phyloP scores from a whole-genome alignment of 2,797 vertebrate genomes.

The Poecilia wingei region DNA sequence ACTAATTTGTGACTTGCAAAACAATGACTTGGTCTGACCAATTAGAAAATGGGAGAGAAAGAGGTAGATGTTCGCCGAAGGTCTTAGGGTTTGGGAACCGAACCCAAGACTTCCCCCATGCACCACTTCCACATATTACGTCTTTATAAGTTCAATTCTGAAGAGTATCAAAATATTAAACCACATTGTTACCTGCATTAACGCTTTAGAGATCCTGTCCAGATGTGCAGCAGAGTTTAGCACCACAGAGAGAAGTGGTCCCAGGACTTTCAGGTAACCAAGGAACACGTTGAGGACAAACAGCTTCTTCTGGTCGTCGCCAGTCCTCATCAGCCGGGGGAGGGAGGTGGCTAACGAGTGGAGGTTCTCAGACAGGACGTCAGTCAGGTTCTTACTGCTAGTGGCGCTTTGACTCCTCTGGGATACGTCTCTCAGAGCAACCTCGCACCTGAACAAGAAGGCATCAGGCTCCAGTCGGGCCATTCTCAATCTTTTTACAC shows the following conservation, averaged over 20 bases:
- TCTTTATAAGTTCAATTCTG: background rate
- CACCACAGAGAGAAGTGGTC: slow-evolving; percentile 82
- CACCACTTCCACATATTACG: background rate
- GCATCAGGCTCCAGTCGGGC: background rate
- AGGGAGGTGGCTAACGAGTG: slow-evolving; percentile 88
- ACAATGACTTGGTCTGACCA: background rate
- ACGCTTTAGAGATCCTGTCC: slow-evolving; percentile 87
- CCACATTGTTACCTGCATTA: slow-evolving; percentile 81
- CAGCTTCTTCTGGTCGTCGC: slow-evolving; percentile 89
- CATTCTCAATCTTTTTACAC: background rate
- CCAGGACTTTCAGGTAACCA: slow-evolving; percentile 93
- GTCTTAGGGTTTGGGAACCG: background rate
- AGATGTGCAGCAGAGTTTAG: slow-evolving; percentile 88
- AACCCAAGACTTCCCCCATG: background rate
- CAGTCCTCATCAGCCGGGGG: slow-evolving; percentile 90
- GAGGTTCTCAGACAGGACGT: slow-evolving; percentile 91
- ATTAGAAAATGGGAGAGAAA: background rate
- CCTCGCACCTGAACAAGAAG: slow-evolving; percentile 56
- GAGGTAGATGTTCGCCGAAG: background rate
- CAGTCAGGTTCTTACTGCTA: slow-evolving; percentile 77
- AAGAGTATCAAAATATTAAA: background rate
- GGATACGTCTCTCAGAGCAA: slow-evolving; percentile 76
- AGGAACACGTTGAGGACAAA: slow-evolving; percentile 87
- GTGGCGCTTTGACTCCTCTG: slow-evolving; percentile 70
- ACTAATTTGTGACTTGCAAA: background rate